These are phyloP conservation scores for Planococcus citri DNA, from an alignment of 1,140 invertebrate species.

Conservation along the genomic window DNA sequence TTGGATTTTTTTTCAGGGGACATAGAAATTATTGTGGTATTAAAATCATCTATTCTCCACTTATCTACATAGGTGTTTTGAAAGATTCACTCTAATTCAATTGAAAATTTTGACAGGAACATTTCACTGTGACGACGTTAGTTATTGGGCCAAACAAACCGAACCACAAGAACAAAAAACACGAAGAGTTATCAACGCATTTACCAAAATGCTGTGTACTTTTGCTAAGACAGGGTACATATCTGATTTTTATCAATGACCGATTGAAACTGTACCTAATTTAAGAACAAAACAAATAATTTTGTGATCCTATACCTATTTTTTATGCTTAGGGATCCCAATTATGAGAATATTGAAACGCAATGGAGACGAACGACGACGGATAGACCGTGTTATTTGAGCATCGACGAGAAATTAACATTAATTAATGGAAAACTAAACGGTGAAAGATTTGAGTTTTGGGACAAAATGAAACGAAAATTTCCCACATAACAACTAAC, in stretches of 20 bases:
- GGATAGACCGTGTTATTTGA: not conserved
- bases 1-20: too few relatives aligned
- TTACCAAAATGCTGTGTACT: not conserved
- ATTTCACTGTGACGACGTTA: not conserved
- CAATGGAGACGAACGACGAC: not conserved
- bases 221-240: not conserved
- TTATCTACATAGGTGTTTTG: too few relatives aligned
- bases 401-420: not conserved
- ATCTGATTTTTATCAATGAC: too few relatives aligned
- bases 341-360: not conserved
- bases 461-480: not conserved
- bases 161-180: not conserved
- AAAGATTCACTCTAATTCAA: too few relatives aligned
- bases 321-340: not conserved
- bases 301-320: not conserved
- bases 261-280: not conserved
- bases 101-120: not conserved
- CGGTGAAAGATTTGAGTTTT: not conserved
- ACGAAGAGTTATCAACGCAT: not conserved
- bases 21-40: too few relatives aligned
- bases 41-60: too few relatives aligned
- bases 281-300: not conserved
- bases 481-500: too few relatives aligned
- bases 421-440: not conserved
- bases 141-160: not conserved